phyloP scores from a whole-genome alignment of 2,113 vertebrate genomes.

The Heterotis niloticus region DNA sequence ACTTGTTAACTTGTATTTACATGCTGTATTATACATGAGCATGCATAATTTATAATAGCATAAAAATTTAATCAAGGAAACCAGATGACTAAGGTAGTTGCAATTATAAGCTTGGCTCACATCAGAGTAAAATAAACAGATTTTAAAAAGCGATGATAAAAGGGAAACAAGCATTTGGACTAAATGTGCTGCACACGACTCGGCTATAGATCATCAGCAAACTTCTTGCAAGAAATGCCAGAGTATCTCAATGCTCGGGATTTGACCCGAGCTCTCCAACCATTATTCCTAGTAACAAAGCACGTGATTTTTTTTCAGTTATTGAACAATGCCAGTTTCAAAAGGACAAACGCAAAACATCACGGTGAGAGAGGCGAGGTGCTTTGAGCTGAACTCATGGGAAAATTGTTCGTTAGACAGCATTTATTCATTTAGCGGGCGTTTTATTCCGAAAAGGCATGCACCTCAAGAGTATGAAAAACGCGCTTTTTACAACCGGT shows the following conservation, averaged over 20 bases:
- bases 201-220: conserved; percentile 25
- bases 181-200: conserved; percentile 40
- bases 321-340: too few species aligned
- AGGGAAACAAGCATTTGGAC: conserved; percentile 52
- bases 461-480: too few species aligned
- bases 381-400: background rate
- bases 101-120: conserved; percentile 64
- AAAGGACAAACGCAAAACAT: background rate
- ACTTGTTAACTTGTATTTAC: conserved; percentile 50
- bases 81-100: conserved; percentile 63
- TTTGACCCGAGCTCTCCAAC: background rate
- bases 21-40: conserved; percentile 57
- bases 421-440: conserved; percentile 15
- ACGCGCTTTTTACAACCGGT: too few species aligned
- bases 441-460: too few species aligned
- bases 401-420: conserved; percentile 32
- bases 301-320: background rate
- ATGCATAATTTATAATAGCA: conserved; percentile 63
- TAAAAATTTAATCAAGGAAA: conserved; percentile 71
- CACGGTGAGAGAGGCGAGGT: background rate
- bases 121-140: conserved; percentile 69
- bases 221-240: conserved; percentile 12
- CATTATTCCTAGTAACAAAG: background rate
- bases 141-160: conserved; percentile 62
- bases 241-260: background rate